Base-by-base conservation (phyloP, 1,140 invertebrate species). In the Saccostrea echinata region DNA sequence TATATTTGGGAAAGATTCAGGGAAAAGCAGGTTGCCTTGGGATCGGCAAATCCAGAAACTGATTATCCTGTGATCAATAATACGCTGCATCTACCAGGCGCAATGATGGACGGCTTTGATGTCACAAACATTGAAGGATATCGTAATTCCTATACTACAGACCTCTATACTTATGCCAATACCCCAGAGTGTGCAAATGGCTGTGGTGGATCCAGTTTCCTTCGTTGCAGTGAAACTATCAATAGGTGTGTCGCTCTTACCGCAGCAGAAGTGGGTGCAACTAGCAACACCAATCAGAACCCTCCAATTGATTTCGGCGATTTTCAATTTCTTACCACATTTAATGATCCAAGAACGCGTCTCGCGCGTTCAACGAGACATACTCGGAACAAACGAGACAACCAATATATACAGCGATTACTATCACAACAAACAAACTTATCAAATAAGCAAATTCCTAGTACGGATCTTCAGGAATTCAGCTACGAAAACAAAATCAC, bases 1-100 rank as follows among this genome's bases (percentile, higher is more conserved):
- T 91, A 87, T 53, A 27, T 90, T 21, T 91, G 90, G 90, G 90
- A 91, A 84, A 71, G 86, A 82, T 91, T 90, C 61, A 80, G 90
- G 3, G 43, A 86, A 43, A 88, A 87, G 9, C 87, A 91, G 53
- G 92, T 92, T 81, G 27, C 24, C 0, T 9, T 30, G 1, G 68
- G 61, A 13, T 76, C 68, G 4, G 83, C 83, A 35, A 76, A 91
- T 43, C 89, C 90, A 6, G 64, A n/a, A 51, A 82, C 33, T 18
- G 90, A 91, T 76, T 91, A 90, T 24, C 87, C 88, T 11, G 33
- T 43, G 1, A 80, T 80, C 27, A 71, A 35, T 16, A 51, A 30
- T 24, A 21, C 81, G 33, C 35, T 82, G 11, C 68, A 82, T 57
- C 30, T 82, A 52, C 43, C 81, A 21, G 27, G 55, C 11, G 12